These are phyloP conservation scores for Percopsis omiscomaycus DNA, from an alignment of 2,797 vertebrate species.

Conservation along the genomic window DNA sequence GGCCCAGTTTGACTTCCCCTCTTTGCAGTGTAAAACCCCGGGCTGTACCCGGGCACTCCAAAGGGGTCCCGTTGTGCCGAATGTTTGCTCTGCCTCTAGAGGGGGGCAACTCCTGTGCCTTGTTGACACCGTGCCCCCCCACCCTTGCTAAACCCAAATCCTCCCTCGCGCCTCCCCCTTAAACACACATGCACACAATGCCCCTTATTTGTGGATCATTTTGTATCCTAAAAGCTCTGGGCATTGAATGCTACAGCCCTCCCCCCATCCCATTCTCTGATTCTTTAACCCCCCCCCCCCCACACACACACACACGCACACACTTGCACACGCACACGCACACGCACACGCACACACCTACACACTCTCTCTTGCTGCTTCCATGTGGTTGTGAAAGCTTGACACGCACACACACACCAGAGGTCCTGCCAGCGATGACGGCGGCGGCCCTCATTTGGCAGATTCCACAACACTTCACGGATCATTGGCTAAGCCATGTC, in stretches of 20 bases:
- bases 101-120: slow-evolving; percentile 54
- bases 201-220: too few species aligned
- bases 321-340: slow-evolving; percentile 2
- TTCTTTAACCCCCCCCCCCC: slow-evolving; percentile 6
- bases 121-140: slow-evolving; percentile 65
- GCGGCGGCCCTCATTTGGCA: slow-evolving; percentile 58
- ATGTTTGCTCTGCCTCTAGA: slow-evolving; percentile 72
- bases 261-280: neutral
- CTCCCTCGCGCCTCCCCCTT: neutral
- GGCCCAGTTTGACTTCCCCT: slow-evolving; percentile 71
- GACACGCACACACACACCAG: slow-evolving; percentile 17
- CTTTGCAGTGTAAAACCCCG: slow-evolving; percentile 61
- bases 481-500: slow-evolving; percentile 60
- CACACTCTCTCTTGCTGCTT: slow-evolving; percentile 7
- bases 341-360: slow-evolving; percentile 10
- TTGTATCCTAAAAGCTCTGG: too few species aligned
- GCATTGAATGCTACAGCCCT: too few species aligned
- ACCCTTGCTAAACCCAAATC: neutral
- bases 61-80: slow-evolving; percentile 66
- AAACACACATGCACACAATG: neutral
- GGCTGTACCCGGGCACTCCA: slow-evolving; percentile 51
- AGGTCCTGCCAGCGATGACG: slow-evolving; percentile 32
- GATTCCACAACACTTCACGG: slow-evolving; percentile 65
- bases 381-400: neutral
- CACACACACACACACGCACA: slow-evolving; percentile 3